phyloP scores from a whole-genome alignment of 2,888 invertebrate genomes.

The Gonocerus acuteangulatus region DNA sequence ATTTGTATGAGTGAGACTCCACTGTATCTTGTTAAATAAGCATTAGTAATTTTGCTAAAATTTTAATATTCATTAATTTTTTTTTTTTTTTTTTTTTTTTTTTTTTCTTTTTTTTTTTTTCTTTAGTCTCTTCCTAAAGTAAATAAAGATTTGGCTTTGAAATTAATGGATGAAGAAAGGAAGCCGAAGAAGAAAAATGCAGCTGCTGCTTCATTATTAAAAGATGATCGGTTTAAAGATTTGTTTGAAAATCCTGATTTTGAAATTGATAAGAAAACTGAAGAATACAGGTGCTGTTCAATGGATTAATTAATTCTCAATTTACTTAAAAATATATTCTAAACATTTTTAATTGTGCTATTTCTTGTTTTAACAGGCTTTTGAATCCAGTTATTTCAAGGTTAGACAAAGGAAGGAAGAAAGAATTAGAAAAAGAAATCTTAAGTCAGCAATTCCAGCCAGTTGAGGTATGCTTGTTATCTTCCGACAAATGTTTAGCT shows the following conservation, averaged over 20 bases:
- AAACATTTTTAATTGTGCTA: background rate
- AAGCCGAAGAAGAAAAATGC: slow-evolving; percentile 51
- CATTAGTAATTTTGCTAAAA: too few relatives aligned
- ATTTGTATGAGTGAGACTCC: too few relatives aligned
- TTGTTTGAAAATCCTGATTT: slow-evolving; percentile 89
- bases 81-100: too few relatives aligned
- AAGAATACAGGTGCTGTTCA: slow-evolving; percentile 59
- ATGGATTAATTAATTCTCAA: too few relatives aligned
- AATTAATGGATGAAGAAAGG: slow-evolving; percentile 56
- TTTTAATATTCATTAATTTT: too few relatives aligned
- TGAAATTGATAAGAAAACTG: slow-evolving; percentile 77
- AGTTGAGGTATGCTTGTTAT: slow-evolving; percentile 44
- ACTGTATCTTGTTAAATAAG: too few relatives aligned
- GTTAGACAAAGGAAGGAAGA: slow-evolving; percentile 61
- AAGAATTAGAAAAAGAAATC: slow-evolving; percentile 52
- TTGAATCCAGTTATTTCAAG: slow-evolving; percentile 83
- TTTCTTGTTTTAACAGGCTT: slow-evolving; percentile 44
- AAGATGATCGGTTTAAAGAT: slow-evolving; percentile 81
- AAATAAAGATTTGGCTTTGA: slow-evolving; percentile 81
- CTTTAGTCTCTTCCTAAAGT: slow-evolving; percentile 71
- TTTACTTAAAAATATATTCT: too few relatives aligned
- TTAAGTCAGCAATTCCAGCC: slow-evolving; percentile 51
- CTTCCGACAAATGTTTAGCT: too few relatives aligned
- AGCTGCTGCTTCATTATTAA: slow-evolving; percentile 56
- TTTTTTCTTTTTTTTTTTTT: too few relatives aligned